A percentile compares a stretch with the other conserved stretches of the same genome.
Conservation (phyloP, 2,113 vertebrate genomes). For the Spheniscus mendiculus region DNA sequence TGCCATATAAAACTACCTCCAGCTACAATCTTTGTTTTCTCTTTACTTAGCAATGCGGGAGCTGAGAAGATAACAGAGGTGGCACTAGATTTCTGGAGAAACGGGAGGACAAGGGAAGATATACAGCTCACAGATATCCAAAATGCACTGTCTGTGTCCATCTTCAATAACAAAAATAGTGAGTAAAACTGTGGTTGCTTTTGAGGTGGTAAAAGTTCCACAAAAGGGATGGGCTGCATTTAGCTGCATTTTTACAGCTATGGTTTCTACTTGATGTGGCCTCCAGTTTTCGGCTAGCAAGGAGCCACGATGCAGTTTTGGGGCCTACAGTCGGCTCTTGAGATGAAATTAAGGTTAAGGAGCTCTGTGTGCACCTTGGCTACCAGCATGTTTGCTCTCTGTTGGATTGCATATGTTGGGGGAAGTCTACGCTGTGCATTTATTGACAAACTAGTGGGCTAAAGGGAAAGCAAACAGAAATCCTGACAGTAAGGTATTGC, state of each 20-base stretch:
- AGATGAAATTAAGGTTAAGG: not conserved
- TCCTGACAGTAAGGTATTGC: not conserved
- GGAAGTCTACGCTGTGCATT: not conserved
- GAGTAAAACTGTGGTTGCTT: slow-evolving; percentile 49
- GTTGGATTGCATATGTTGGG: not conserved
- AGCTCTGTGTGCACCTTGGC: not conserved
- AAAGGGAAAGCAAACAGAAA: not conserved
- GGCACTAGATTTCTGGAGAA: slow-evolving; percentile 88
- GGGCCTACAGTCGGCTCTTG: not conserved
- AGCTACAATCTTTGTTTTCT: not conserved
- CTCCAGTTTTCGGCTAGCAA: not conserved
- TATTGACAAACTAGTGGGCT: not conserved
- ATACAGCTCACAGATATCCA: slow-evolving; percentile 87
- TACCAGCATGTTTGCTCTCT: not conserved
- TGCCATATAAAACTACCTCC: not conserved
- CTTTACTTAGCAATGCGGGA: slow-evolving; percentile 85
- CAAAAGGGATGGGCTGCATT: not conserved
- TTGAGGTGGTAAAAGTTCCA: not conserved
- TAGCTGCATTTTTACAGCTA: not conserved
- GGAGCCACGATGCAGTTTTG: not conserved
- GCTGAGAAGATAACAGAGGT: slow-evolving; percentile 86
- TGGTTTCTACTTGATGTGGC: not conserved
- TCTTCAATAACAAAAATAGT: slow-evolving; percentile 95
- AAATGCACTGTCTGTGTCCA: slow-evolving; percentile 75
- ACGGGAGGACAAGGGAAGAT: slow-evolving; percentile 82